Evolutionary conservation across 2,797 vertebrate genomes (phyloP).

Genomic region (Clarias fuscus): DNA sequence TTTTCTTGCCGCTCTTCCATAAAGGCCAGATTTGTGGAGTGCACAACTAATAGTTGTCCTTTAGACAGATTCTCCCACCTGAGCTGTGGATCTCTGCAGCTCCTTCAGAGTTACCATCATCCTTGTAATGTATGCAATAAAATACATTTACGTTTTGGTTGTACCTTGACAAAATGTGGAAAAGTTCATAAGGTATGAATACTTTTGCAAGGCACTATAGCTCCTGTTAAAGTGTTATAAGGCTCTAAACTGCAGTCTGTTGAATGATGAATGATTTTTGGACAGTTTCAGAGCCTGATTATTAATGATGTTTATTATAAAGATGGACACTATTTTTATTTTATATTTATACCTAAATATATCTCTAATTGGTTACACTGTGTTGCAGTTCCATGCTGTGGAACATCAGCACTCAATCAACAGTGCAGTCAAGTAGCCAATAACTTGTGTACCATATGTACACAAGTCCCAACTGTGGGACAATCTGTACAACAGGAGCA

Average conservation of each 20-base stretch:
- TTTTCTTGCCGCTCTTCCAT: no score
- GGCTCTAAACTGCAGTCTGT: constrained; percentile 71
- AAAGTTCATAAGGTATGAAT: no score
- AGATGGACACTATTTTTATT: not conserved
- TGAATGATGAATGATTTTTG: constrained; percentile 2
- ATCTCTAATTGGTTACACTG: constrained; percentile 55
- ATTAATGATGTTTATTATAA: not conserved
- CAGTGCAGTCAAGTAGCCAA: constrained; percentile 78
- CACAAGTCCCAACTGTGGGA: constrained; percentile 87
- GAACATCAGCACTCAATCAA: constrained; percentile 81
- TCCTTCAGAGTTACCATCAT: no score
- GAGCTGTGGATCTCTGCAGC: no score
- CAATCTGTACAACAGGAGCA: constrained; percentile 93
- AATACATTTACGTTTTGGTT: no score
- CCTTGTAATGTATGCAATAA: no score
- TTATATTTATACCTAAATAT: not conserved
- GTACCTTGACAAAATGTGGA: no score
- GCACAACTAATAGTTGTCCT: no score
- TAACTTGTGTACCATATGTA: constrained; percentile 93
- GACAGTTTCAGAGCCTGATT: constrained; percentile 31
- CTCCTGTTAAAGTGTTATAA: constrained; percentile 65
- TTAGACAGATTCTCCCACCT: no score
- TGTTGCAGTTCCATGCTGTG: constrained; percentile 78
- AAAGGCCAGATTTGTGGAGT: no score
- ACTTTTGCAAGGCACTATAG: constrained; percentile 4